Evolutionary conservation across 2,888 invertebrate species (phyloP), one percentile per base, ranked within the genome.

Genomic region (Chironomus tentans): DNA sequence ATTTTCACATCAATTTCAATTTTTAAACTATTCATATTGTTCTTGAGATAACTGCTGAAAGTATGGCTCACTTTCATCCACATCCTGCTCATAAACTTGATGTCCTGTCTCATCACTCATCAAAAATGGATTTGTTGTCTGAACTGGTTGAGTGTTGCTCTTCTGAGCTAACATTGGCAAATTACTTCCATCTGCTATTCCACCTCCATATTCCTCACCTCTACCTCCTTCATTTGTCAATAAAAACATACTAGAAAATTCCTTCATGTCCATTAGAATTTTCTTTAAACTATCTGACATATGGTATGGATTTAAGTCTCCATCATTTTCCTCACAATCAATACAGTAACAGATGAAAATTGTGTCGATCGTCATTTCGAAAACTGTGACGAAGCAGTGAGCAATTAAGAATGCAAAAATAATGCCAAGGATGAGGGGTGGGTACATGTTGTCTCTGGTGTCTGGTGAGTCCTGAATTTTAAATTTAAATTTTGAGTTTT

Each of bases 311-410:
- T 83, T 85, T 15, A 82, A 83, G n/a, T 87, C 82, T 3, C 90
- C 90, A 80, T 91, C 90, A 79, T 90, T 90, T 77, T 85, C 82
- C 77, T 87, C 86, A 79, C 88, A 89, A 79, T 91, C 90, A 81
- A 90, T 89, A 79, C 90, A 90, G 82, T 90, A 90, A 79, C 90
- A 90, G 70, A 90, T 81, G 80, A 90, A 90, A 78, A 90, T 87
- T 21, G 89, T 88, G 79, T 90, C 90, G 50, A 90, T 89, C 0
- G 88, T 85, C 89, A 90, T 90, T 89, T 92, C 91, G 80, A 90
- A 92, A 18, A 91, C 88, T 10, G 90, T 89, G 77, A 92, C 86
- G 81, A 91, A 91, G 80, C 90, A 89, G 80, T 91, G 90, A 3
- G 91, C 87, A 38, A 91, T 87, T 77, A 91, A 85, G 81, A 88